Base-by-base conservation (phyloP, 2,797 vertebrate genomes). In the Spea hammondii region DNA sequence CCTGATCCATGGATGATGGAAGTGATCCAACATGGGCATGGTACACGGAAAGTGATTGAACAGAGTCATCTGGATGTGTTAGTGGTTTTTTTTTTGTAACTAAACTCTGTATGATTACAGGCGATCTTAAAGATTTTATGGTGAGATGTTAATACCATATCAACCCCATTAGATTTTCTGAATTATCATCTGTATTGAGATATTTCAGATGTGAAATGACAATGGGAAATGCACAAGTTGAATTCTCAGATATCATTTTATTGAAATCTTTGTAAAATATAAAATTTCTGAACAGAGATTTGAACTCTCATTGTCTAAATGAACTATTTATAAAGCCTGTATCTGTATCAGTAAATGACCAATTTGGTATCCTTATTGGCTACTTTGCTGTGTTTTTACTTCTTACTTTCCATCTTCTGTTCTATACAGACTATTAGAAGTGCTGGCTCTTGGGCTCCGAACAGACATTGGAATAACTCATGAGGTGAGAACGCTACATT, bases 1-100 rank as follows among this genome's bases (percentile, higher is more conserved):
- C 97, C 96, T 0, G 91, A 95, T 0, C 51, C 88, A 74, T 99
- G 96, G 96, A 95, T 97, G 89, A 87, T 66, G 80, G 96, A 98
- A 83, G 96, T 98, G 82, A 91, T 72, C 73, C 86, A 83, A 45
- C 73, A 73, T 57, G 96, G 96, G 8, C 96, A 99, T 0, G 93
- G 93, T 44, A 98, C 96, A 45, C 90, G 96, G 78, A 94, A 92
- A 79, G 84, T 86, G 44, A 84, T 84, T 13, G 86, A 73, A 5
- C 94, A 96, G 74, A 82, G 83, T 78, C 83, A 77, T 0, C 88
- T 91, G 80, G 90, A 92, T 78, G 87, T 93, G 96, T 98, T 88
- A 94, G 96, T 86, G 32, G 2, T 32, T 32, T 32, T 32, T 32
- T 32, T 32, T 32, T 32, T 32, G 32, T 32, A 32, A 32, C 32